Percentiles rank a stretch among this genome's conserved stretches.
These are phyloP conservation scores for Cryptoprocta ferox DNA, from an alignment of 2,797 vertebrate genomes.

Conservation along the genomic window DNA sequence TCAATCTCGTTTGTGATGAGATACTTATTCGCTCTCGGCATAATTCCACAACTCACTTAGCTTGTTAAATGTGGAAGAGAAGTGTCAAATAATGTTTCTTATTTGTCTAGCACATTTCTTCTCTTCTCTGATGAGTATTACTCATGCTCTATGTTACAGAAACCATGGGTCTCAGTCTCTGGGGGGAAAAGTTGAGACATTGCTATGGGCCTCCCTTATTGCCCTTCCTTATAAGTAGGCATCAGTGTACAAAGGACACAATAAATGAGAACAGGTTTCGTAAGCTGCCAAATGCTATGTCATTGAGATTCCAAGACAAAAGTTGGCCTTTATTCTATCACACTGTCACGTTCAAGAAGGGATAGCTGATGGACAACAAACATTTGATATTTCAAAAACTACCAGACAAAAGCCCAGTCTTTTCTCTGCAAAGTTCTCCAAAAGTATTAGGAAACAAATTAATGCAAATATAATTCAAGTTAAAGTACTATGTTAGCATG, in stretches of 20 bases:
- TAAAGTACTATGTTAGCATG: background rate
- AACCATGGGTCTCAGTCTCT: background rate
- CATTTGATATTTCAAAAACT: slow-evolving; percentile 59
- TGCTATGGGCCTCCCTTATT: background rate
- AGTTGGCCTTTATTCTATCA: slow-evolving; percentile 41
- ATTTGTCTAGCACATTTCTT: background rate
- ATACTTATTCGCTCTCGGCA: background rate
- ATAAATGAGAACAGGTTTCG: background rate
- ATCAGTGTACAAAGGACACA: background rate
- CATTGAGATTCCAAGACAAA: slow-evolving; percentile 46
- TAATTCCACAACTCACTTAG: background rate
- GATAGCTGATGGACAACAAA: background rate
- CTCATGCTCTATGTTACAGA: background rate
- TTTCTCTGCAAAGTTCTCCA: slow-evolving; percentile 24
- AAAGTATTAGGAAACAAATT: slow-evolving; percentile 60
- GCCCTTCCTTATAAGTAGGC: background rate
- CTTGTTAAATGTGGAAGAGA: slow-evolving; percentile 2
- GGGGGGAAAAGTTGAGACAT: background rate
- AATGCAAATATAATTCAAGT: slow-evolving; percentile 70
- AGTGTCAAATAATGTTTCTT: background rate
- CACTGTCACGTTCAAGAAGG: slow-evolving; percentile 37
- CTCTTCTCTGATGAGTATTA: background rate
- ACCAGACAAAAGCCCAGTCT: slow-evolving; percentile 53
- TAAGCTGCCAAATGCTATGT: slow-evolving; percentile 32
- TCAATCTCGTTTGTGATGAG: background rate